phyloP scores from a whole-genome alignment of 1,140 invertebrate species.

The Cepaea nemoralis region DNA sequence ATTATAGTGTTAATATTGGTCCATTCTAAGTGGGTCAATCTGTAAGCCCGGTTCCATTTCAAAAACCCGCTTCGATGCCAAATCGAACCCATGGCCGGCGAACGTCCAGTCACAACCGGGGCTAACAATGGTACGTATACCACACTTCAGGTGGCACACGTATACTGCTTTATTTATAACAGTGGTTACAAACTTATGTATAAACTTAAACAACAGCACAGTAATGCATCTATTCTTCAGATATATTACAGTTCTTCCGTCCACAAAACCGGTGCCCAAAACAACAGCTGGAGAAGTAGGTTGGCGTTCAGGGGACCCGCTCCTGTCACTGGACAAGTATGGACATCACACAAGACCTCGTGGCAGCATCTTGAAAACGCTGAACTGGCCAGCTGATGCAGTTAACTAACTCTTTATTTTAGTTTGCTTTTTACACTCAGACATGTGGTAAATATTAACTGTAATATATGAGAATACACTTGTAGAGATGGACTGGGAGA shows the following conservation, averaged over 20 bases:
- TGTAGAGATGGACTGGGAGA: no score
- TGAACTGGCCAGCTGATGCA: constrained; percentile 70
- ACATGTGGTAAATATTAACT: no score
- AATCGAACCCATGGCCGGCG: no score
- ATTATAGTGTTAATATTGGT: no score
- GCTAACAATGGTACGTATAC: neutral
- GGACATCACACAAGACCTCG: constrained; percentile 66
- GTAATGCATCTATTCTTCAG: neutral
- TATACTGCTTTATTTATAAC: no score
- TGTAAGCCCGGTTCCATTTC: no score
- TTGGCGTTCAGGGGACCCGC: constrained; percentile 62
- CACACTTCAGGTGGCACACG: neutral
- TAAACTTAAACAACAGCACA: neutral
- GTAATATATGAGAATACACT: no score
- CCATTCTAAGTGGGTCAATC: no score
- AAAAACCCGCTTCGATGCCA: no score
- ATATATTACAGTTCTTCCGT: constrained; percentile 65
- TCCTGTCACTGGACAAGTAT: constrained; percentile 64
- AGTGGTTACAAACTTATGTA: neutral
- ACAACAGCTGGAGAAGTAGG: constrained; percentile 67
- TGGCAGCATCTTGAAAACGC: constrained; percentile 66
- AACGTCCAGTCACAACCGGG: no score
- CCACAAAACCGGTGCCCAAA: constrained; percentile 63
- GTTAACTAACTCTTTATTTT: constrained; percentile 51
- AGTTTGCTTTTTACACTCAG: no score